These are phyloP conservation scores for Hylia prasina DNA, from an alignment of 2,113 vertebrate species.

Conservation along the genomic window DNA sequence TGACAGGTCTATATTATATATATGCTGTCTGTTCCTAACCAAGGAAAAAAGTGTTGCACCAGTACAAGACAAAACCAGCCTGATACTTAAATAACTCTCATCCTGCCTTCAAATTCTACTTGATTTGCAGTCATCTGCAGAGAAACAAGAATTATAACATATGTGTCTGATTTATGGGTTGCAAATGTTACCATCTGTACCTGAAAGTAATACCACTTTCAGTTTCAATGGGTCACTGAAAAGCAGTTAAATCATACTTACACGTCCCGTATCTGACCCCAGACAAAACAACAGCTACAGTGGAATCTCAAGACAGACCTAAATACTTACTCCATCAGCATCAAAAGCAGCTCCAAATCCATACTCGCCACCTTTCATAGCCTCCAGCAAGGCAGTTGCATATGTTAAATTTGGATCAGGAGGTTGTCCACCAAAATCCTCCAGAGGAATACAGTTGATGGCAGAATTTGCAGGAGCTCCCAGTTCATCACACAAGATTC, in stretches of 20 bases:
- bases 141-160: background rate
- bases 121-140: background rate
- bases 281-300: background rate
- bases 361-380: constrained; percentile 96
- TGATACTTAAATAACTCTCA: background rate
- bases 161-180: background rate
- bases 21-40: background rate
- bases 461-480: constrained; percentile 97
- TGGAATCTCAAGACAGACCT: background rate
- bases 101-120: background rate
- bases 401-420: constrained; percentile 93
- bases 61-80: background rate
- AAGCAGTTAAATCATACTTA: background rate
- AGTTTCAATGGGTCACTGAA: background rate
- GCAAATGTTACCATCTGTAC: background rate
- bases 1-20: background rate
- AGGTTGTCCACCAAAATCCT: constrained; percentile 93
- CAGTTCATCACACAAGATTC: constrained; percentile 93
- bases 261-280: background rate
- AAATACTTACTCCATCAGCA: constrained; percentile 89
- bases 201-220: background rate
- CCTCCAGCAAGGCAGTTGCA: constrained; percentile 87
- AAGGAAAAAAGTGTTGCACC: background rate
- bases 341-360: constrained; percentile 97
- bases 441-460: constrained; percentile 92